phyloP scores from a whole-genome alignment of 2,797 vertebrate genomes.

The Numenius phaeopus region DNA sequence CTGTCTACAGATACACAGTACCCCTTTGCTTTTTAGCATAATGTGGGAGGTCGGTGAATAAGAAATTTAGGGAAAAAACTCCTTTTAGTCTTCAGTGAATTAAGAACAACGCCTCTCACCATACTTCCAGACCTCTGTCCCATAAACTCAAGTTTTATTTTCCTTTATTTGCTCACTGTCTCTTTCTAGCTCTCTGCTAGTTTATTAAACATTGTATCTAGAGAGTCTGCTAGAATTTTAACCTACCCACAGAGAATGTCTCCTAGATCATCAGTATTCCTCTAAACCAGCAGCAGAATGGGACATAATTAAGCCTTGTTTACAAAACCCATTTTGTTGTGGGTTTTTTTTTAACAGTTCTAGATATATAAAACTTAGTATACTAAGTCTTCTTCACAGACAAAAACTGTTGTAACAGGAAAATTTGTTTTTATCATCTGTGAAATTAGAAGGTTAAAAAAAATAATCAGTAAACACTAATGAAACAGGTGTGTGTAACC shows the following conservation, averaged over 20 bases:
- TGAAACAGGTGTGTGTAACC: background rate
- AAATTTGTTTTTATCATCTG: background rate
- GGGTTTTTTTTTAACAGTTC: background rate
- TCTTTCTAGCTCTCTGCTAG: background rate
- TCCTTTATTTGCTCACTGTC: background rate
- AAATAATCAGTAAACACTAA: background rate
- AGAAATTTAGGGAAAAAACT: background rate
- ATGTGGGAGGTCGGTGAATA: background rate
- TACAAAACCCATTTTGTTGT: background rate
- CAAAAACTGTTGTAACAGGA: background rate
- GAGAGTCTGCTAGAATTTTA: background rate
- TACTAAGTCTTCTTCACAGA: background rate
- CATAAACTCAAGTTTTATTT: background rate
- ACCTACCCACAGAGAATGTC: background rate
- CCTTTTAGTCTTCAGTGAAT: background rate
- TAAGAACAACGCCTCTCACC: background rate
- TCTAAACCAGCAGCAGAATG: background rate
- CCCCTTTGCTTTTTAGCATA: background rate
- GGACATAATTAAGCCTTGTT: background rate
- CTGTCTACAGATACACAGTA: rapidly evolving
- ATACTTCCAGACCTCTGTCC: background rate
- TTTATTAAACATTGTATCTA: background rate
- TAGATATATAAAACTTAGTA: background rate
- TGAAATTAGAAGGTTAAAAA: background rate
- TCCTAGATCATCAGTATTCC: background rate